These are phyloP conservation scores for Eumaeus atala DNA, from an alignment of 1,140 invertebrate species.

Conservation along the genomic window DNA sequence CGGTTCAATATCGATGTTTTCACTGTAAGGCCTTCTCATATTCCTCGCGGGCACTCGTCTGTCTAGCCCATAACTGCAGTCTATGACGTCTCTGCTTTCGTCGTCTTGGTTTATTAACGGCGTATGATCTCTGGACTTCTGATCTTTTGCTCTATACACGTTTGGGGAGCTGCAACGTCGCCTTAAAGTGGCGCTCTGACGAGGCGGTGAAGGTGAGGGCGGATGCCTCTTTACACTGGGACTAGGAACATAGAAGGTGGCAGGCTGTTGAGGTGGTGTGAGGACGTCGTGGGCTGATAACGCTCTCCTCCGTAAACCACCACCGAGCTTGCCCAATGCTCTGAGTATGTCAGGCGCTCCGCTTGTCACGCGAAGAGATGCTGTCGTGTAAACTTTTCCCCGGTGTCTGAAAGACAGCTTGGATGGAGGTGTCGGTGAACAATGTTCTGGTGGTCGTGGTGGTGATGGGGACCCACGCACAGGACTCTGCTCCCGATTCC, in stretches of 20 bases:
- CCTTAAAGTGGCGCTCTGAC: constrained; percentile 49
- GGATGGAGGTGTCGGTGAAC: constrained; percentile 55
- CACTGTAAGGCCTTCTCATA: constrained; percentile 65
- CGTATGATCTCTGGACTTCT: constrained; percentile 36
- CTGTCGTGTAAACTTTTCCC: constrained; percentile 76
- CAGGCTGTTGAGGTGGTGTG: constrained; percentile 64
- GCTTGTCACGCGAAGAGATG: constrained; percentile 77
- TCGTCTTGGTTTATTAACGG: constrained; percentile 52
- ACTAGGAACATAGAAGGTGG: constrained; percentile 82
- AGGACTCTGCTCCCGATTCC: constrained; percentile 64
- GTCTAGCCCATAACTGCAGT: constrained; percentile 49
- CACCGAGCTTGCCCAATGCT: constrained; percentile 80
- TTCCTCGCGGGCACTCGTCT: constrained; percentile 46
- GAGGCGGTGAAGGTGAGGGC: constrained; percentile 49
- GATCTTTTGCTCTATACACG: constrained; percentile 55
- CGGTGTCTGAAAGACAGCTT: constrained; percentile 69
- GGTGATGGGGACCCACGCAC: constrained; percentile 71
- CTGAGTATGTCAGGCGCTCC: constrained; percentile 77
- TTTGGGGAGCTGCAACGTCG: constrained; percentile 68
- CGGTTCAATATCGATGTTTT: constrained; percentile 59
- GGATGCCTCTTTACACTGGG: constrained; percentile 60
- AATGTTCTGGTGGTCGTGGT: constrained; percentile 58
- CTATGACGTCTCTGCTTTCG: constrained; percentile 57
- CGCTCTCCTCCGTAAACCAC: constrained; percentile 77
- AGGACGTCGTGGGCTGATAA: constrained; percentile 80